Base-by-base conservation (phyloP, 2,113 vertebrate species). In the Cyanoliseus patagonus region DNA sequence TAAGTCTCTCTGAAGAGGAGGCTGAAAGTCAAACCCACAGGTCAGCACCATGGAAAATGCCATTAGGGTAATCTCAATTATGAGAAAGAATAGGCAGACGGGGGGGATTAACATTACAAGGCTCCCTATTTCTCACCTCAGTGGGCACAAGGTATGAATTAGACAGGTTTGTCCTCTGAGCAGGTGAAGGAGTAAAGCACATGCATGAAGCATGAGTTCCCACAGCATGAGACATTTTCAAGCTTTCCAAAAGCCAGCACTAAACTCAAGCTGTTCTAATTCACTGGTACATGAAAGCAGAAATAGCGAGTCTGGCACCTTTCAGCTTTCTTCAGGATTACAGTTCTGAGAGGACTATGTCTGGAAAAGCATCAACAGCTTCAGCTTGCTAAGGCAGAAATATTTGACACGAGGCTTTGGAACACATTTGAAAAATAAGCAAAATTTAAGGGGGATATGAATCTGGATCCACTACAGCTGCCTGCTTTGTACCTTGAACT, bases 231-330 rank as follows among this genome's bases (percentile, higher is more conserved):
- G 57, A 51, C 73, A 88, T 64, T 86, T 88, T 72, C 84, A 85
- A 94, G 87, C 84, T 90, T 85, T 94, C 53, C 76, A 51, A 86
- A 90, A 95, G 13, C n/a, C 53, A 76, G 70, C 72, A 63, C 70
- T 88, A 57, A 85, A 90, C 69, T 75, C 95, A 93, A 88, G 95
- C 86, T 96, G 92, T 88, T 93, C 86, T 57, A 83, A 95, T 64
- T 91, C 90, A 82, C 83, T 86, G 64, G 92, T 93, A 94, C 77
- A 69, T 17, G 69, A 83, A 81, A 51, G 33, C 55, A 66, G 76
- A 91, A 93, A 90, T 41, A 96, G 64, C 4, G 22, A 90, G 95
- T 96, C 96, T 96, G 94, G 95, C 95, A 94, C 95, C 92, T 92
- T 13, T 35, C 94, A 92, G 88, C 90, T 88, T 92, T 17, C 85